Evolutionary conservation across 2,113 vertebrate genomes (phyloP), one percentile per base, ranked within the genome.

Genomic region (Tursiops truncatus): DNA sequence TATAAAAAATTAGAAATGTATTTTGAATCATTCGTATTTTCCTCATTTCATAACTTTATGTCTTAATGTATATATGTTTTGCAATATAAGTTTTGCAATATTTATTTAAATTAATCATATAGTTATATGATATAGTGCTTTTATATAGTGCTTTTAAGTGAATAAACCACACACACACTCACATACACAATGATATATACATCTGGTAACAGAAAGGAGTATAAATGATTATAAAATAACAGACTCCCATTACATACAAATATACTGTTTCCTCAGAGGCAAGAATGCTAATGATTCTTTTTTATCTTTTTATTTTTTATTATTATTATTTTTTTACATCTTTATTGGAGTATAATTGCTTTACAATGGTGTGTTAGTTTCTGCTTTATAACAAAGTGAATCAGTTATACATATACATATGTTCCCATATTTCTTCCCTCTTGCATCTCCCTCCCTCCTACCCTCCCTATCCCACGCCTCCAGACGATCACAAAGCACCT

Each of bases 191-290:
- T 41, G 13, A 74, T 65, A 44, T 8, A 60, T 88, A 1, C 3
- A 25, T 58, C 18, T 93, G 38, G n/a, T 95, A 36, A 60, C 15
- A 83, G 5, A 82, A 76, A 76, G 1, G 1, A 79, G 1, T 71
- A 87, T 1, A 70, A 33, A n/a, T 76, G 26, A 79, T 56, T 56
- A n/a, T 80, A 36, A 44, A 65, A 33, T 84, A 4, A 36, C 15
- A 17, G 7, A 28, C 31, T 2, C 7, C 14, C 28, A 50, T 65
- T 2, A 8, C 7, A 31, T 36, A 28, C 1, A 3, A n/a, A 60
- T 28, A 65, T 6, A 33, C 10, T 8, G 14, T 28, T 3, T 68
- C 8, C 31, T 21, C 15, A 63, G 14, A 70, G 36, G 33, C 44
- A 92, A 81, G 18, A 65, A 58, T 53, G 3, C 9, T 70, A 38